Percentiles rank a stretch among this genome's conserved stretches.
Conservation (phyloP, 2,113 vertebrate genomes). For the Cacatua alba region DNA sequence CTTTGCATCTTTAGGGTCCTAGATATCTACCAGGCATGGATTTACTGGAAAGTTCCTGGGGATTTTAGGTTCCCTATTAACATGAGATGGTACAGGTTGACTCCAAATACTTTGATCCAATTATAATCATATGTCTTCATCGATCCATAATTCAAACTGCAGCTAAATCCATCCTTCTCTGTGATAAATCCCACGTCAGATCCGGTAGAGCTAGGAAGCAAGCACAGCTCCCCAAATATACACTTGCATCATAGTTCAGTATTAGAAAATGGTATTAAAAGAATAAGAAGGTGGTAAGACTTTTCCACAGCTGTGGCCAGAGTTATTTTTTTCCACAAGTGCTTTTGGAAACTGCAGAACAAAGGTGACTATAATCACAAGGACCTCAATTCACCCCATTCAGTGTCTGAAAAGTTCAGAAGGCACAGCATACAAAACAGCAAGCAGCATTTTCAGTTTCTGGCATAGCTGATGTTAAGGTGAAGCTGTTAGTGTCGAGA, state of each 20-base stretch:
- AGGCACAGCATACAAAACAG: not conserved
- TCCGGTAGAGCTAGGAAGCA: not conserved
- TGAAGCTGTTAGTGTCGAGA: not conserved
- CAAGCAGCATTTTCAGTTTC: not conserved
- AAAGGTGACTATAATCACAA: not conserved
- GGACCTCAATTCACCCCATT: not conserved
- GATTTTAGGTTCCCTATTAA: not conserved
- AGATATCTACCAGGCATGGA: not conserved
- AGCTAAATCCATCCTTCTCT: not conserved
- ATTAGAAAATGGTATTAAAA: not conserved
- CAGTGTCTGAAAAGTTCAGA: not conserved
- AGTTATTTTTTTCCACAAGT: not conserved
- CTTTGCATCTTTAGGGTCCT: not conserved
- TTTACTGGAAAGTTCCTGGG: not conserved
- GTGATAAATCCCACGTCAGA: not conserved
- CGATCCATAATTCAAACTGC: not conserved
- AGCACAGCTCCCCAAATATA: not conserved
- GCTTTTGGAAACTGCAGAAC: not conserved
- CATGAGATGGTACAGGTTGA: not conserved
- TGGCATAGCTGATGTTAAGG: not conserved
- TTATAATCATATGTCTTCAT: not conserved
- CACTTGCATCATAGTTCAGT: not conserved
- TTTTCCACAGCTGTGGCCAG: not conserved
- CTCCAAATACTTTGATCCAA: not conserved
- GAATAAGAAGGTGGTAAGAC: not conserved